Conservation (phyloP, 2,113 vertebrate genomes). For the Triplophysa dalaica region DNA sequence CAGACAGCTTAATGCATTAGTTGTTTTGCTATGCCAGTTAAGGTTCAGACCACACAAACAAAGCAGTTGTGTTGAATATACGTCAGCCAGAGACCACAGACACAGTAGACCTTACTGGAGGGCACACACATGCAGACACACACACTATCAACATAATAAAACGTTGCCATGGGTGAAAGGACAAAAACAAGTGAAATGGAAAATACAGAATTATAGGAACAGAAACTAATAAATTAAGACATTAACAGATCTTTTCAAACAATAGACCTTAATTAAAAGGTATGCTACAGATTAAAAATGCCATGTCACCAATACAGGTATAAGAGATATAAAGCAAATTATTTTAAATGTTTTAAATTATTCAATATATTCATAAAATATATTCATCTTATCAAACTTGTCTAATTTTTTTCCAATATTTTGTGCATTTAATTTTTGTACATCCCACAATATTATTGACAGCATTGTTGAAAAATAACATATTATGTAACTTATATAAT, state of each 20-base stretch:
- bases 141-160: slow-evolving; percentile 6
- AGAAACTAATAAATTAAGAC: background rate
- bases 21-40: slow-evolving; percentile 28
- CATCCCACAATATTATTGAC: too few species aligned
- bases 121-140: background rate
- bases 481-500: too few species aligned
- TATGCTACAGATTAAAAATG: too few species aligned
- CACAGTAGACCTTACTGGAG: slow-evolving; percentile 8
- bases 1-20: slow-evolving; percentile 23
- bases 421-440: too few species aligned
- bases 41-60: slow-evolving; percentile 47
- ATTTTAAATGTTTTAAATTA: too few species aligned
- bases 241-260: background rate
- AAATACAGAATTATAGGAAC: background rate
- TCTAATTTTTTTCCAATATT: too few species aligned
- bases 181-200: background rate
- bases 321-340: too few species aligned
- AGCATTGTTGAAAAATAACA: too few species aligned
- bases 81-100: slow-evolving; percentile 49
- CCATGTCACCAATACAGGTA: too few species aligned
- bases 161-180: background rate
- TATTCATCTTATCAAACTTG: too few species aligned
- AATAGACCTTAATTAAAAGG: background rate
- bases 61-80: slow-evolving; percentile 48
- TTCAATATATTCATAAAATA: too few species aligned